These are phyloP conservation scores for Drosophila phalerata DNA, from an alignment of 2,888 invertebrate genomes.

Conservation along the genomic window DNA sequence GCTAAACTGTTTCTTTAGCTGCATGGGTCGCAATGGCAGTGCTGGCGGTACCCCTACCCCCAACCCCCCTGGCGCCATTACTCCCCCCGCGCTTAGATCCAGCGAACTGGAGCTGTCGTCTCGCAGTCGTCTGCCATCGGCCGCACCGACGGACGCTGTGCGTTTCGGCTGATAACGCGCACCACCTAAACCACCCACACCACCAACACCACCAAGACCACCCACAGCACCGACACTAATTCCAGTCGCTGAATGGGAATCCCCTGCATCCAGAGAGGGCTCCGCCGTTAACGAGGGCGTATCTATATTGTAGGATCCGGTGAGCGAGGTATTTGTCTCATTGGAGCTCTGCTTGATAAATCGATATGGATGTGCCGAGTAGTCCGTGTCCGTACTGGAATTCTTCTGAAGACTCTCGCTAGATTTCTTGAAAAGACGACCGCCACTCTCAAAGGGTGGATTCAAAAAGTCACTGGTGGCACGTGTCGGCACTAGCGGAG, in stretches of 20 bases:
- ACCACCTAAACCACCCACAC: slow-evolving; percentile 59
- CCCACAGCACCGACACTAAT: slow-evolving; percentile 63
- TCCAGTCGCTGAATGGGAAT: slow-evolving; percentile 74
- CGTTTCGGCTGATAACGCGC: slow-evolving; percentile 82
- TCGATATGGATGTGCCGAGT: slow-evolving; percentile 85
- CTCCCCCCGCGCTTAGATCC: slow-evolving; percentile 73
- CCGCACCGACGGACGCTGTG: slow-evolving; percentile 83
- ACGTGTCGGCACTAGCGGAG: slow-evolving; percentile 77
- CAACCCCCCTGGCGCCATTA: slow-evolving; percentile 47
- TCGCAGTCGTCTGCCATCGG: slow-evolving; percentile 71
- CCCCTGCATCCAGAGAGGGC: slow-evolving; percentile 83
- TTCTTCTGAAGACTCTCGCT: slow-evolving; percentile 85
- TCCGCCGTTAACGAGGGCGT: slow-evolving; percentile 85
- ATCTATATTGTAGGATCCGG: slow-evolving; percentile 85
- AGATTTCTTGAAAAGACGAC: slow-evolving; percentile 84
- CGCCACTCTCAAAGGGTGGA: slow-evolving; percentile 81
- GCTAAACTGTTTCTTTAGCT: slow-evolving; percentile 86
- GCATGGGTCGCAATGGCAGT: slow-evolving; percentile 77
- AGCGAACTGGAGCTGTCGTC: slow-evolving; percentile 71
- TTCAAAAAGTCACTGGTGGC: slow-evolving; percentile 84
- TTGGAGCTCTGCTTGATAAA: slow-evolving; percentile 86
- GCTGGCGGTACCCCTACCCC: slow-evolving; percentile 66
- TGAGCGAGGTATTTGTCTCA: slow-evolving; percentile 85
- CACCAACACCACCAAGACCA: slow-evolving; percentile 62
- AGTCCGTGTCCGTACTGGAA: slow-evolving; percentile 86